A percentile compares a stretch with the other conserved stretches of the same genome.
These are phyloP conservation scores for Euwallacea fornicatus DNA, from an alignment of 1,140 invertebrate species.

Conservation along the genomic window DNA sequence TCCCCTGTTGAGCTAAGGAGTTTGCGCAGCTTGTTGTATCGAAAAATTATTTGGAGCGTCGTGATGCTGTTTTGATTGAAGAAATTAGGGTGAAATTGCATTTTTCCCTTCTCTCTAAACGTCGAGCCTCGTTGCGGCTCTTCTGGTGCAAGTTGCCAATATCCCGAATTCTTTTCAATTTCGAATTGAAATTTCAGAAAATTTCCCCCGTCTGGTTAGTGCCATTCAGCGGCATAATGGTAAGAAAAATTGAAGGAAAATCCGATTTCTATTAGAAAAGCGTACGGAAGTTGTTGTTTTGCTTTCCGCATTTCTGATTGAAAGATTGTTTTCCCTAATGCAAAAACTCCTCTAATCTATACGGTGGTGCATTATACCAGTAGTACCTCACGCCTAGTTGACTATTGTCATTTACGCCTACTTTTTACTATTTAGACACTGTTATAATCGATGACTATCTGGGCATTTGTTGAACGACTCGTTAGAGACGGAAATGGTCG, in stretches of 20 bases:
- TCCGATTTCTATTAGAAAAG: constrained; percentile 4
- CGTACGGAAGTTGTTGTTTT: background rate
- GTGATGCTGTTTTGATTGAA: no score
- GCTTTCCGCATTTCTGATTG: no score
- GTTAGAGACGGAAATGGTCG: constrained; percentile 20
- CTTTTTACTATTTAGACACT: constrained; percentile 21
- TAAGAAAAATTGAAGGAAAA: constrained; percentile 8
- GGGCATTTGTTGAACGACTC: constrained; percentile 13
- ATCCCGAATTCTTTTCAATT: background rate
- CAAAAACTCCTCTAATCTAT: no score
- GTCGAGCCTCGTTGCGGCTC: no score
- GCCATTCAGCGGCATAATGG: constrained; percentile 1
- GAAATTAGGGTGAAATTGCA: no score
- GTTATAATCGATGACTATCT: constrained; percentile 26
- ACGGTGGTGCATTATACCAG: no score
- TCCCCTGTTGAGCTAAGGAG: no score
- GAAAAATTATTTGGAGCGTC: no score
- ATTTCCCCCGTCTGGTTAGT: background rate
- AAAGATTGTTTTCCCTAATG: no score
- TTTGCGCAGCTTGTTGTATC: no score
- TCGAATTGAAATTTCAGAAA: constrained; percentile 7
- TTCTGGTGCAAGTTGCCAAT: no score
- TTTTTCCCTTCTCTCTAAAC: no score
- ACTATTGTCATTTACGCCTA: constrained; percentile 31
- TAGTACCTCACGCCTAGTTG: constrained; percentile 22